Evolutionary conservation across 2,113 vertebrate genomes (phyloP).

Genomic region (Scomber colias): DNA sequence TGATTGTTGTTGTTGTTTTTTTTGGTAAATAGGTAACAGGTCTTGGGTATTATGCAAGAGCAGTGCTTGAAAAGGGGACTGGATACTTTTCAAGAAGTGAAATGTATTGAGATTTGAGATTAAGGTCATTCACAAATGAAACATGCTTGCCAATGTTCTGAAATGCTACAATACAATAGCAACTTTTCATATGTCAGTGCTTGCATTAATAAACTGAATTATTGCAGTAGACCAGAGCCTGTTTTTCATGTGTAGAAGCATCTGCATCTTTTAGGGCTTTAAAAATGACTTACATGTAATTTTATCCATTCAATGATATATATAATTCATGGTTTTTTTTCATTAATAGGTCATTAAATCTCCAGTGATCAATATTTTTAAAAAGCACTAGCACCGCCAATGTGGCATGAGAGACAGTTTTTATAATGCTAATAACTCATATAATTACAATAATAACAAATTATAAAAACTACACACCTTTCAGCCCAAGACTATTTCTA

Average conservation of each 20-base stretch:
- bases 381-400: too few relatives aligned
- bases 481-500: too few relatives aligned
- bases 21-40: neutral
- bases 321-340: neutral
- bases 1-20: neutral
- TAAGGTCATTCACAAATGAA: conserved; percentile 4
- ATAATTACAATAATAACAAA: too few relatives aligned
- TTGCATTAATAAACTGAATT: neutral
- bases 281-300: neutral
- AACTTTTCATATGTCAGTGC: neutral
- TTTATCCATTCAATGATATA: neutral
- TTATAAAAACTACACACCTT: too few relatives aligned
- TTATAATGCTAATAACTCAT: too few relatives aligned
- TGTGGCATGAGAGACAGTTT: too few relatives aligned
- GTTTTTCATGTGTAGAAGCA: neutral
- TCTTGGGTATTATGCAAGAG: conserved; percentile 19
- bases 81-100: conserved; percentile 4
- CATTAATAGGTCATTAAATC: neutral
- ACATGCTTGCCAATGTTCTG: neutral
- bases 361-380: neutral
- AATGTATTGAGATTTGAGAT: conserved; percentile 26
- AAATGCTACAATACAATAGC: conserved; percentile 8
- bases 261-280: neutral
- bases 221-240: neutral
- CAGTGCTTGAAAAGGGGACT: neutral